A percentile compares a stretch with the other conserved stretches of the same genome.
Evolutionary conservation across 1,140 invertebrate genomes (phyloP).

Genomic region (Diorhabda elongata): DNA sequence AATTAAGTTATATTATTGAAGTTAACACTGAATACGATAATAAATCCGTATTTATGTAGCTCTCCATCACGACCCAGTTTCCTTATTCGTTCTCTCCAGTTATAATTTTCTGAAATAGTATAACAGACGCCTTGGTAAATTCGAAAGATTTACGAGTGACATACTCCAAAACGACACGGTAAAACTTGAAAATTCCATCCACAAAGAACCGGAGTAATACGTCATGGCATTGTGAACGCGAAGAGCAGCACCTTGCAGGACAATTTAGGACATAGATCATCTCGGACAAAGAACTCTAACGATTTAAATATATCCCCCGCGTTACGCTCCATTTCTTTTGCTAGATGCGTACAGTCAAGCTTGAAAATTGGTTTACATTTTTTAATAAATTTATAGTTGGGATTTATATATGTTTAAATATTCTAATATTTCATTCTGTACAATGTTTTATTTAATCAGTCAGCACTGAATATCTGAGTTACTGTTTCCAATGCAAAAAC

Average conservation of each 20-base stretch:
- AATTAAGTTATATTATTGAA: no score
- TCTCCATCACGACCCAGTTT: not conserved
- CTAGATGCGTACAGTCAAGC: not conserved
- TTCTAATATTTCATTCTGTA: no score
- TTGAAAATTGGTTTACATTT: not conserved
- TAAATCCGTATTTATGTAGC: not conserved
- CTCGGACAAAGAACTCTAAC: slow-evolving; percentile 36
- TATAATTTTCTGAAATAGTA: slow-evolving; percentile 1
- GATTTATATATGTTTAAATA: no score
- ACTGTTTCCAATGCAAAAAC: no score
- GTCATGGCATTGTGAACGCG: slow-evolving; percentile 39
- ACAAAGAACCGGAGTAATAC: slow-evolving; percentile 41
- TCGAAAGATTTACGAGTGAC: not conserved
- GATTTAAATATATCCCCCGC: slow-evolving; percentile 38
- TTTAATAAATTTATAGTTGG: not conserved
- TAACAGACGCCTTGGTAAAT: not conserved
- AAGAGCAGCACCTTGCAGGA: slow-evolving; percentile 41
- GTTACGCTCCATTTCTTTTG: slow-evolving; percentile 22
- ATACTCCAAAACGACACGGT: not conserved
- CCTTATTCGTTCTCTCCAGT: not conserved
- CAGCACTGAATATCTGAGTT: no score
- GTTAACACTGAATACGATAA: no score
- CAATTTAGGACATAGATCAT: slow-evolving; percentile 38
- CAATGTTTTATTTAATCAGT: no score
- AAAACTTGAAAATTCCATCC: slow-evolving; percentile 27